Base-by-base conservation (phyloP, 2,113 vertebrate genomes). In the Collichthys lucidus region DNA sequence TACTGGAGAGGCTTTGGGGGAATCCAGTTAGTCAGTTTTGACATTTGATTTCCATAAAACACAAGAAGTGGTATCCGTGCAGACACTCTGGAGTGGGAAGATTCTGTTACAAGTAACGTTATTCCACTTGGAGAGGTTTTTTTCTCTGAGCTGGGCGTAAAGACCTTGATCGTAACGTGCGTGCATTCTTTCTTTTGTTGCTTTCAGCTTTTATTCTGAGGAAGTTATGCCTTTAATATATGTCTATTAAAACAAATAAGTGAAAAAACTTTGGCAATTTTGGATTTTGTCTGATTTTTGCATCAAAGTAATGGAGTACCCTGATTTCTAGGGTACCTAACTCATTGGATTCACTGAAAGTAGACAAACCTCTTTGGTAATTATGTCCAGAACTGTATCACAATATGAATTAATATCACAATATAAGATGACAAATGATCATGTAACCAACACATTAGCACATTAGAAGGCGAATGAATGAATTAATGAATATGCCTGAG, bases 11-110 rank as follows among this genome's bases (percentile, higher is more conserved):
- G 80, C 83, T 92, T 87, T 82, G 26, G 31, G 68, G 72, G 77
- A 74, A 89, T 83, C 66, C 74, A 79, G 76, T 91, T 91, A 73
- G 80, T 93, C 85, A 82, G 87, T 91, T 85, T 75, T 88, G 87
- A 83, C 87, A 91, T 91, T 90, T 92, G 75, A 89, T 90, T 91
- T 87, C 85, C 86, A 92, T 91, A 85, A 89, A 90, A 87, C 81
- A 84, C 74, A 74, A 79, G 75, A 50, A 77, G 83, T 42, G 49
- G 56, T 15, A 62, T 83, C 63, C 80, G 56, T 50, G 76, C 64
- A 76, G 77, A 60, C 64, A 24, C 66, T 74, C 57, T 75, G 24
- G 31, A 65, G 59, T 24, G 26, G 70, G 77, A 77, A 46, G 53
- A 83, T 73, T 40, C 60, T 60, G 16, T 10, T 31, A 44, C 14